phyloP scores from a whole-genome alignment of 2,113 vertebrate genomes.

The Drymodes brunneopygia region DNA sequence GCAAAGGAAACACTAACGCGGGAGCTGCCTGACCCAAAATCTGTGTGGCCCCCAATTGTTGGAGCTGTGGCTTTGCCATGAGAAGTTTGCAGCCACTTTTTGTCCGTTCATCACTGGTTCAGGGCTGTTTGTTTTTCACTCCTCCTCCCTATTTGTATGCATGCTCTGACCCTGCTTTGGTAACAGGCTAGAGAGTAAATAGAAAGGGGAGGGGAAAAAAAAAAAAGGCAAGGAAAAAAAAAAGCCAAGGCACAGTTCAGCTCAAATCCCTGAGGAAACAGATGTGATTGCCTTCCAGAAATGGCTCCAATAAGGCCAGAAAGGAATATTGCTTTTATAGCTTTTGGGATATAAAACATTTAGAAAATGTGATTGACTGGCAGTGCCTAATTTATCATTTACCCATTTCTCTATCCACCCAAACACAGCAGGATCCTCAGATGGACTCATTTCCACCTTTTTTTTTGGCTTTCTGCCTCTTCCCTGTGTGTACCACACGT shows the following conservation, averaged over 20 bases:
- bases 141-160: constrained; percentile 64
- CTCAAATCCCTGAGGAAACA: constrained; percentile 70
- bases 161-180: constrained; percentile 58
- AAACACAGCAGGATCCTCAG: background rate
- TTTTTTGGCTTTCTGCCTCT: background rate
- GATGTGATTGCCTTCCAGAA: constrained; percentile 77
- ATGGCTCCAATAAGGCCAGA: constrained; percentile 76
- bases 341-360: constrained; percentile 80
- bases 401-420: constrained; percentile 10
- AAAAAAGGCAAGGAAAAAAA: background rate
- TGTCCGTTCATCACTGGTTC: background rate
- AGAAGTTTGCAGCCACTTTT: background rate
- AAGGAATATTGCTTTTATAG: constrained; percentile 81
- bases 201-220: constrained; percentile 28
- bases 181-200: constrained; percentile 69
- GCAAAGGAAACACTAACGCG: rapidly evolving
- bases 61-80: background rate
- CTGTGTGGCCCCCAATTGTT: background rate
- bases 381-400: constrained; percentile 73
- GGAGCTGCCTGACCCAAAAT: background rate
- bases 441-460: background rate
- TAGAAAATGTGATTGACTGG: constrained; percentile 76
- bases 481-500: rapidly evolving
- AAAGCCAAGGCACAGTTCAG: constrained; percentile 56
- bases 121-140: background rate